Base-by-base conservation (phyloP, 2,113 vertebrate species). In the Psammodynastes pulverulentus region DNA sequence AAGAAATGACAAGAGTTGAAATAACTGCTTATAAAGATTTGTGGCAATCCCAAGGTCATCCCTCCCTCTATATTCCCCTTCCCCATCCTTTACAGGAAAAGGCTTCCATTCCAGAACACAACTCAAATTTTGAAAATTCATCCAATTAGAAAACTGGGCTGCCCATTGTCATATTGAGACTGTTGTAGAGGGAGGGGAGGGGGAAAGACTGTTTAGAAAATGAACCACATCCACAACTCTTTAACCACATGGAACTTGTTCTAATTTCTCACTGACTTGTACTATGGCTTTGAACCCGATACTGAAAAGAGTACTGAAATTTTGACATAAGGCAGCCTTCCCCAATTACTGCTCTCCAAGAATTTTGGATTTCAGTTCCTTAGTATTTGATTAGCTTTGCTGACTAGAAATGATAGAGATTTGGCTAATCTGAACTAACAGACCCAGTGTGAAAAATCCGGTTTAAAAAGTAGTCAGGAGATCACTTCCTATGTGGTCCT, bases 251-350 rank as follows among this genome's bases (percentile, higher is more conserved):
- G 29, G 62, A 48, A 89, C 17, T 89, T 34, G 26, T 56, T 54
- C 24, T 29, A 45, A 29, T 9, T 62, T 89, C 23, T 51, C 48
- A 86, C 29, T 52, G 17, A 10, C 79, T 49, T 34, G 43, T 49
- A 34, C 17, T n/a, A 17, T 48, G 15, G 39, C 9, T 34, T 34
- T 43, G 87, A 43, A 21, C 26, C 48, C 46, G 51, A 7, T 34
- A 43, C 19, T 48, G 29, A 56, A 62, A 67, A 21, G n/a, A 91
- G 12, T 52, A 87, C 94, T 93, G 89, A 2, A 5, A 84, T 93
- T n/a, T 29, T 49, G 53, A 17, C 29, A n/a, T 45, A 53, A 9
- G 39, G 17, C 34, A 79, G 17, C 17, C n/a, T 79, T 79, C 72
- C 17, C 34, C 34, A 79, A 9, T 39, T 79, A 79, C 72, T 43